These are phyloP conservation scores for Sesia bembeciformis DNA, from an alignment of 2,888 invertebrate genomes.

Conservation along the genomic window DNA sequence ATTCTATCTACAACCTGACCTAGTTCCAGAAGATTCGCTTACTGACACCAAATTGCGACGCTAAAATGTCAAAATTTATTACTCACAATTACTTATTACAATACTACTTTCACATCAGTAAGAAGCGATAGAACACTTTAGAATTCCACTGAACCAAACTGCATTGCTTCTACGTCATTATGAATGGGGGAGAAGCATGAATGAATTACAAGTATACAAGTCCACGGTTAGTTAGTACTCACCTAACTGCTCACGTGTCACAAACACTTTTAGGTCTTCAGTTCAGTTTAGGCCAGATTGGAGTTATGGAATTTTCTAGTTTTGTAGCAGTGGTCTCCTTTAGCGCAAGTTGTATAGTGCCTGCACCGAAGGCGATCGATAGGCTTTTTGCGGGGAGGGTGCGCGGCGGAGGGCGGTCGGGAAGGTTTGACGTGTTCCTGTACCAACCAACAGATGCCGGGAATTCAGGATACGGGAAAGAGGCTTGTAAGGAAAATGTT, in stretches of 20 bases:
- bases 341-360: slow-evolving; percentile 51
- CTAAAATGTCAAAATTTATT: too few species aligned
- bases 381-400: slow-evolving; percentile 31
- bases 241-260: neutral
- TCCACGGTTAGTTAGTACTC: neutral
- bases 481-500: slow-evolving; percentile 20
- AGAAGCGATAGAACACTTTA: too few species aligned
- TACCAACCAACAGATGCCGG: slow-evolving; percentile 51
- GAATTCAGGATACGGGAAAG: slow-evolving; percentile 11
- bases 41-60: slow-evolving; percentile 12
- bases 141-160: too few species aligned
- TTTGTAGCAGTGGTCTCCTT: slow-evolving; percentile 40
- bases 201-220: slow-evolving; percentile 13
- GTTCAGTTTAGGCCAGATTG: neutral
- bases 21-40: slow-evolving; percentile 38
- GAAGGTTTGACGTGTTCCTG: slow-evolving; percentile 28
- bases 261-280: neutral
- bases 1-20: slow-evolving; percentile 22
- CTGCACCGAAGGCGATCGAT: slow-evolving; percentile 48
- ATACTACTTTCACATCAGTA: too few species aligned
- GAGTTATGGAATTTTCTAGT: neutral
- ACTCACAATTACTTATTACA: too few species aligned
- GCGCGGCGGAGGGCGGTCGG: slow-evolving; percentile 18
- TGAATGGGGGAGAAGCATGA: slow-evolving; percentile 31
- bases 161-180: neutral